phyloP scores from a whole-genome alignment of 2,113 vertebrate species.

The Rhynchomys soricoides region DNA sequence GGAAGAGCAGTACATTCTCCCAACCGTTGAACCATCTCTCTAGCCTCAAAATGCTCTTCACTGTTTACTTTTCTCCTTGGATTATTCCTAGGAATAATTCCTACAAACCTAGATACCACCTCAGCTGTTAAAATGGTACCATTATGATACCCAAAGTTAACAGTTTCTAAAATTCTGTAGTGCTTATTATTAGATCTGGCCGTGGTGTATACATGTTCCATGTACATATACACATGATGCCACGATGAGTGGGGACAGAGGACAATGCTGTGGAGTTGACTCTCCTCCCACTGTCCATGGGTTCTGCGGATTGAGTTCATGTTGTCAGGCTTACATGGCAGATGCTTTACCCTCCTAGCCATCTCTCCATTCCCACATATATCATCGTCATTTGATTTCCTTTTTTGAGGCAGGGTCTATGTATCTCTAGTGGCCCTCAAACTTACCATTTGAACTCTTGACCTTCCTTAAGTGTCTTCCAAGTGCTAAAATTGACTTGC shows the following conservation, averaged over 20 bases:
- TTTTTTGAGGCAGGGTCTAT: neutral
- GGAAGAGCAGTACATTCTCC: neutral
- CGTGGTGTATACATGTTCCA: neutral
- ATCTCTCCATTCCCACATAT: neutral
- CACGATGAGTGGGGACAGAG: neutral
- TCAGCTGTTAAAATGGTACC: constrained; percentile 44
- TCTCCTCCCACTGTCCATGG: neutral
- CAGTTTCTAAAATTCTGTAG: constrained; percentile 26
- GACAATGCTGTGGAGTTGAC: neutral
- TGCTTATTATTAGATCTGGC: constrained; percentile 5
- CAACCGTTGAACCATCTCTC: neutral
- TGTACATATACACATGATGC: neutral
- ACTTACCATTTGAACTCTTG: neutral
- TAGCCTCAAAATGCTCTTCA: neutral
- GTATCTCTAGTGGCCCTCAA: neutral
- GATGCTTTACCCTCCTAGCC: neutral
- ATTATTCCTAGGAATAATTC: constrained; percentile 3
- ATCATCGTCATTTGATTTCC: neutral
- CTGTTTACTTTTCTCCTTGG: neutral
- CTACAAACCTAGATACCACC: constrained; percentile 9
- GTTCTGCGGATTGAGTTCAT: neutral
- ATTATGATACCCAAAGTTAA: constrained; percentile 28
- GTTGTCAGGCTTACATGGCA: neutral
- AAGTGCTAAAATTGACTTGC: constrained; percentile 18
- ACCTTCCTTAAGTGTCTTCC: neutral